Percentiles rank a stretch among this genome's conserved stretches.
Conservation (phyloP, 1,140 invertebrate genomes). For the Drosophila malerkotliana region DNA sequence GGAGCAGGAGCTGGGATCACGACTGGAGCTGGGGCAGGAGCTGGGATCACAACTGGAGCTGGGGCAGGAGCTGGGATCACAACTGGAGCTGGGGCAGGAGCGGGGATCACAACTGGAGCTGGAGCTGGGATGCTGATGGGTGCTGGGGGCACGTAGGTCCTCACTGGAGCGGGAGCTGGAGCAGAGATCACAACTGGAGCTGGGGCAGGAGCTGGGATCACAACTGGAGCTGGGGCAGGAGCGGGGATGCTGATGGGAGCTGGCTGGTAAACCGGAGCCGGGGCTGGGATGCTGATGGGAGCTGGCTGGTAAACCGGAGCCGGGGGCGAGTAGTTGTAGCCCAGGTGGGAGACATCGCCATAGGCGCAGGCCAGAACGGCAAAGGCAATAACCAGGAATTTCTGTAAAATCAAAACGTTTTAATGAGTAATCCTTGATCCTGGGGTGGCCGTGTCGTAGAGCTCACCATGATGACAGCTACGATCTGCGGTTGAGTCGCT, state of each 20-base stretch:
- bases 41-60: slow-evolving; percentile 27
- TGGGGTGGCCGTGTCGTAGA: neutral
- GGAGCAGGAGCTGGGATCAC: slow-evolving; percentile 5
- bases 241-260: slow-evolving; percentile 18
- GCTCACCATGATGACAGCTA: slow-evolving; percentile 62
- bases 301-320: slow-evolving; percentile 38
- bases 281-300: slow-evolving; percentile 15
- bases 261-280: slow-evolving; percentile 39
- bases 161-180: slow-evolving; percentile 3
- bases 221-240: slow-evolving; percentile 5
- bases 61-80: slow-evolving; percentile 15
- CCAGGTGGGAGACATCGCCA: slow-evolving; percentile 72
- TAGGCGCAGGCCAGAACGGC: slow-evolving; percentile 74
- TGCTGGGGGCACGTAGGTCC: slow-evolving; percentile 12
- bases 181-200: slow-evolving; percentile 15
- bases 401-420: slow-evolving; percentile 37
- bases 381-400: slow-evolving; percentile 69
- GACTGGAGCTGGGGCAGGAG: slow-evolving; percentile 9
- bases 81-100: slow-evolving; percentile 29
- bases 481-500: slow-evolving; percentile 52
- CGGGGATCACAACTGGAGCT: slow-evolving; percentile 11
- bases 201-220: slow-evolving; percentile 21
- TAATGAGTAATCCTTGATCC: slow-evolving; percentile 21
- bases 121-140: slow-evolving; percentile 29
- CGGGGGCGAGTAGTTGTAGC: slow-evolving; percentile 62